Base-by-base conservation (phyloP, 2,113 vertebrate species). In the Camarhynchus parvulus region DNA sequence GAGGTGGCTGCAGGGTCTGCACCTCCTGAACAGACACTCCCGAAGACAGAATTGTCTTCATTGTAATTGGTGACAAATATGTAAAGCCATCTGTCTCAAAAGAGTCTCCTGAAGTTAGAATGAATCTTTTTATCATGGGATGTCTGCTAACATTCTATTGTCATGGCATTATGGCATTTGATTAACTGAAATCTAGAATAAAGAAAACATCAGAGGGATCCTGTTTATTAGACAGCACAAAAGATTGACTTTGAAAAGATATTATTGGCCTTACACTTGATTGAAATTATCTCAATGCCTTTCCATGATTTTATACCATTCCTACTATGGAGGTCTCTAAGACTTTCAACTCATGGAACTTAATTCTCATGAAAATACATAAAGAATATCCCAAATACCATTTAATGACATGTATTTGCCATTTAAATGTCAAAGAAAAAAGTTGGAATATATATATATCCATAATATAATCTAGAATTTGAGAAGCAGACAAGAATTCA, bases 221-320 rank as follows among this genome's bases (percentile, higher is more conserved):
- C 11, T 0, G 0, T 35, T 68, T 67, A 56, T 17, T 39, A 56
- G 24, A 46, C 7, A 27, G 20, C 2, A 2, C 27, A 46, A 61
- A 42, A 39, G 25, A 53, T 1, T 82, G 39, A 42, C 30, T 56
- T 84, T 81, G 50, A 42, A 62, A 83, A 89, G 3, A 39, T 37
- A 15, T 1, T 0, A 37, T 81, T 72, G 53, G 15, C 11, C 18
- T 89, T 53, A 73, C 16, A 19, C 30, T 69, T 44, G 35, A 31
- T 52, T 84, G 55, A 67, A 81, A 81, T 27, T 61, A 15, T 19
- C 18, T 11, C 27, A 56, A 3, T 52, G 17, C 19, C 66, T 52
- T 70, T 31, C 53, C 22, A 61, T 31, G 4, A 37, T 56, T 56
- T 94, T 41, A 75, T 27, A 27, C 19, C 27, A 39, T 37, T 80